Conservation (phyloP, 2,888 invertebrate genomes). For the Trimorus sp. region DNA sequence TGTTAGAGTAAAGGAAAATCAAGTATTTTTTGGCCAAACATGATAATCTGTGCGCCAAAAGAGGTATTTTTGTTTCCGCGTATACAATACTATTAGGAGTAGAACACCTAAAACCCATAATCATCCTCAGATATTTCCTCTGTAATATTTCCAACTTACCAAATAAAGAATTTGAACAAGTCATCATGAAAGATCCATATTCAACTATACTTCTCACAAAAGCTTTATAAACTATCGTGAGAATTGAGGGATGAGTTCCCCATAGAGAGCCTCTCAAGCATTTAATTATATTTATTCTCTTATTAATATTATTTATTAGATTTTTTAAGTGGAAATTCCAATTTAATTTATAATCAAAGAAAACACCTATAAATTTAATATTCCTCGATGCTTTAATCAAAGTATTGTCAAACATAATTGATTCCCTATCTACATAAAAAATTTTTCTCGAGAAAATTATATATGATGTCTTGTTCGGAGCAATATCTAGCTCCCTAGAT, state of each 20-base stretch:
- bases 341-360: not conserved
- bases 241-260: not conserved
- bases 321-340: conserved; percentile 3
- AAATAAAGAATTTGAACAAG: not conserved
- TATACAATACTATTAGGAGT: conserved; percentile 20
- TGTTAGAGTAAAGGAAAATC: not conserved
- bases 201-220: conserved; percentile 1
- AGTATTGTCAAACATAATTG: not conserved
- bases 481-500: not conserved
- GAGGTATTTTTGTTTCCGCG: conserved; percentile 1
- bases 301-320: not conserved
- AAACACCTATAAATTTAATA: conserved; percentile 3
- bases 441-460: not conserved
- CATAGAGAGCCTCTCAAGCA: not conserved
- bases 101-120: not conserved
- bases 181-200: too few relatives aligned
- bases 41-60: conserved; percentile 17
- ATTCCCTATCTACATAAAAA: not conserved
- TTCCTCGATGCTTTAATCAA: not conserved
- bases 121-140: not conserved
- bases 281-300: not conserved
- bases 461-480: not conserved
- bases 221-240: not conserved
- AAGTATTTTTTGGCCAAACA: conserved; percentile 12
- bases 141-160: conserved; percentile 12